Evolutionary conservation across 2,888 invertebrate species (phyloP).

Genomic region (Palloptera scutellata): DNA sequence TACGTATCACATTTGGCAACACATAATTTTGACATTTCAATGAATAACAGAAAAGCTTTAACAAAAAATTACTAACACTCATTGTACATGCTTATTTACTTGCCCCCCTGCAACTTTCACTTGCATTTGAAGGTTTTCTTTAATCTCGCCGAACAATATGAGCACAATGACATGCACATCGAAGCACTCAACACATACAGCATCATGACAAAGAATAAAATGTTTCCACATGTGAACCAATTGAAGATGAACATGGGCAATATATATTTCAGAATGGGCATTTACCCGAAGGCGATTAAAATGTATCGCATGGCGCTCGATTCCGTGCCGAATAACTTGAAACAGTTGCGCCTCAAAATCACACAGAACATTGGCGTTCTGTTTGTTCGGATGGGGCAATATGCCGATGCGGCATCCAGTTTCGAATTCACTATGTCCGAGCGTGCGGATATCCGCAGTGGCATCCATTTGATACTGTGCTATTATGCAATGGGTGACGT

Average conservation of each 20-base stretch:
- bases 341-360: conserved; percentile 91
- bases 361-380: conserved; percentile 95
- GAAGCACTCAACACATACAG: conserved; percentile 97
- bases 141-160: conserved; percentile 94
- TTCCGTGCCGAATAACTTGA: conserved; percentile 92
- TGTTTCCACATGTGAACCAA: conserved; percentile 92
- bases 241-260: conserved; percentile 98
- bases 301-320: conserved; percentile 98
- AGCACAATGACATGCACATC: conserved; percentile 91
- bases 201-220: conserved; percentile 90
- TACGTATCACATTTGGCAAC: no score
- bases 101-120: no score
- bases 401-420: conserved; percentile 93
- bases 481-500: conserved; percentile 89
- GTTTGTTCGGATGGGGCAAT: conserved; percentile 95
- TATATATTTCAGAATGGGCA: conserved; percentile 93
- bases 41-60: no score
- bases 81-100: no score
- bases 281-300: conserved; percentile 94
- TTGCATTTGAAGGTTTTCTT: conserved; percentile 80
- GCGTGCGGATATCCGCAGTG: conserved; percentile 85
- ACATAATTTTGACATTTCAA: no score
- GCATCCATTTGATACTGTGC: conserved; percentile 88
- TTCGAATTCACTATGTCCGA: conserved; percentile 99
- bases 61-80: no score